A percentile compares a stretch with the other conserved stretches of the same genome.
Conservation (phyloP, 2,888 invertebrate species). For the Galerucella pusilla region DNA sequence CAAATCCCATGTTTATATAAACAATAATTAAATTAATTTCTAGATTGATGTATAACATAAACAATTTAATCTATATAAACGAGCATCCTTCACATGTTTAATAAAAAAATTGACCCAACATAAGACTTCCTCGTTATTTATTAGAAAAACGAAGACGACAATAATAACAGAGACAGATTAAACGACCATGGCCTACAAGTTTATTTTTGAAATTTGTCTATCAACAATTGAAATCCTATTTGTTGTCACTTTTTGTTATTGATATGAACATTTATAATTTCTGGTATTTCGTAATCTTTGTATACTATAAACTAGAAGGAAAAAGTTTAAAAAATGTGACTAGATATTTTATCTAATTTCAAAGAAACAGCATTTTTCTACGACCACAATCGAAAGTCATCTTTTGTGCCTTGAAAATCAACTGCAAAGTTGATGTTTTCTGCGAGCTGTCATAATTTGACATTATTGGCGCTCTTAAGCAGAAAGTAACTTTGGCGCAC, state of each 20-base stretch:
- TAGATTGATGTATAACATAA: conserved; percentile 29
- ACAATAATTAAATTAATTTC: conserved; percentile 21
- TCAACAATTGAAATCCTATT: neutral
- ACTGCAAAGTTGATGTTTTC: no score
- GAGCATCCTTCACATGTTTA: conserved; percentile 26
- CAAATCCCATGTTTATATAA: conserved; percentile 26
- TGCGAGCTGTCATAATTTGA: no score
- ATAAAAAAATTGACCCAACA: conserved; percentile 26
- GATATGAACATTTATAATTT: neutral
- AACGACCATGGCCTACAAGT: neutral
- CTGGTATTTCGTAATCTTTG: neutral
- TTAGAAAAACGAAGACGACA: neutral
- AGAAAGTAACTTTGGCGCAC: no score
- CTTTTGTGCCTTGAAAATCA: no score
- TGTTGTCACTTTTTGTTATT: neutral
- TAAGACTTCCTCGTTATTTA: neutral
- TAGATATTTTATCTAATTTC: no score
- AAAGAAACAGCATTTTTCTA: no score
- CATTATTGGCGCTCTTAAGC: no score
- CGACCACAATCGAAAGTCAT: no score
- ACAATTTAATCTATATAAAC: conserved; percentile 24
- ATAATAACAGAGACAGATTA: neutral
- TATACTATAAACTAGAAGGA: no score
- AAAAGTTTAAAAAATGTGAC: no score
- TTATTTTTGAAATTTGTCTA: neutral